Percentiles rank a stretch among this genome's conserved stretches.
These are phyloP conservation scores for Aromia moschata DNA, from an alignment of 2,888 invertebrate genomes.

Conservation along the genomic window DNA sequence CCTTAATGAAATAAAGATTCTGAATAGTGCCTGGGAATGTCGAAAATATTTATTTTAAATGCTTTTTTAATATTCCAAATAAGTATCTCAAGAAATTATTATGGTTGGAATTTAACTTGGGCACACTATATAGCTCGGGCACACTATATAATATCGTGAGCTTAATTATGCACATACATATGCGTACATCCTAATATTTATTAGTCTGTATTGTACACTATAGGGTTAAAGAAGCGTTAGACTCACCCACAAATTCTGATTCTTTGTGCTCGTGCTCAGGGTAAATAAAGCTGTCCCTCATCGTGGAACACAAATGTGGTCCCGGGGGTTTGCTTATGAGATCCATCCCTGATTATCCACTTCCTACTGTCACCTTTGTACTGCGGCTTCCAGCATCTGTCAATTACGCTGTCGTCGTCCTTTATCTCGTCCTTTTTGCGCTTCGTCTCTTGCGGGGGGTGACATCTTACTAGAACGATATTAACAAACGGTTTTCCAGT, in stretches of 20 bases:
- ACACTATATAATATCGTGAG: too few relatives aligned
- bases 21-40: too few relatives aligned
- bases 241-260: constrained; percentile 12
- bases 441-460: constrained; percentile 8
- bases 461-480: neutral
- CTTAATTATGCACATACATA: too few relatives aligned
- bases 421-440: constrained; percentile 25
- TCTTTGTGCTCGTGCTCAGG: constrained; percentile 40
- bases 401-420: constrained; percentile 45
- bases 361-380: constrained; percentile 55
- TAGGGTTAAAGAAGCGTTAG: too few relatives aligned
- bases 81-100: too few relatives aligned
- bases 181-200: too few relatives aligned
- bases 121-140: too few relatives aligned
- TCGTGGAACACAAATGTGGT: constrained; percentile 50
- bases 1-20: too few relatives aligned
- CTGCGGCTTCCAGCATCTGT: constrained; percentile 52
- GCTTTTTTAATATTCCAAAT: too few relatives aligned
- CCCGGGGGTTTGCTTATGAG: constrained; percentile 36
- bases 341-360: constrained; percentile 55
- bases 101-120: too few relatives aligned
- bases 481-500: neutral
- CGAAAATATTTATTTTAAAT: too few relatives aligned
- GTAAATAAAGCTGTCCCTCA: constrained; percentile 51
- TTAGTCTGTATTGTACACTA: too few relatives aligned